Conservation (phyloP, 2,797 vertebrate genomes). For the Sorex maritimensis region DNA sequence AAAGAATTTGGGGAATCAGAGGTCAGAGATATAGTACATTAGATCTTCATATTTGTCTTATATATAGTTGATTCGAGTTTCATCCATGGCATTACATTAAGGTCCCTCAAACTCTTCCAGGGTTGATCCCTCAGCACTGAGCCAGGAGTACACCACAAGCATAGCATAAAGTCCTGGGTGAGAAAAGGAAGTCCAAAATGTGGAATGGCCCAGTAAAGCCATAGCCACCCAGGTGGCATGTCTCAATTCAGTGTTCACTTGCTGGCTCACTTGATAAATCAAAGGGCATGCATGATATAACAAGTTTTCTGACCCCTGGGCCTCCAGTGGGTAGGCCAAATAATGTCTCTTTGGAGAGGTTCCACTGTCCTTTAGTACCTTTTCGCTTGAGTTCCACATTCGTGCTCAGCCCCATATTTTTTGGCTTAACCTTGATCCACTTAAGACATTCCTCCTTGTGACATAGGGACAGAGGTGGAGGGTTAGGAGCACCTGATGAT, state of each 20-base stretch:
- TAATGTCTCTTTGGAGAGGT: not conserved
- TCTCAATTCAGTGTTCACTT: not conserved
- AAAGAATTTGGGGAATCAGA: constrained; percentile 22
- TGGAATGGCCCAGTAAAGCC: not conserved
- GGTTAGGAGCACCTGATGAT: too few relatives aligned
- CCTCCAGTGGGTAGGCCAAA: not conserved
- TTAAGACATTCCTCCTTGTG: not conserved
- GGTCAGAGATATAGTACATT: too few relatives aligned
- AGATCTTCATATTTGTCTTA: too few relatives aligned
- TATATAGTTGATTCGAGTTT: too few relatives aligned
- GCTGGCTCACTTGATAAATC: not conserved
- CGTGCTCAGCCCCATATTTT: not conserved
- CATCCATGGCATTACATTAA: too few relatives aligned
- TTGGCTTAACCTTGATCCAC: not conserved
- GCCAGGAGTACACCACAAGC: too few relatives aligned
- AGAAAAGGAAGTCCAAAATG: not conserved
- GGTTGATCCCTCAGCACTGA: too few relatives aligned
- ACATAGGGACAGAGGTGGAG: too few relatives aligned
- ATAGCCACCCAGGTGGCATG: not conserved
- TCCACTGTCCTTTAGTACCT: constrained; percentile 9
- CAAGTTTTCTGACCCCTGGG: not conserved
- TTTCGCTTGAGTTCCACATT: not conserved
- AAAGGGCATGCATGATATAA: not conserved
- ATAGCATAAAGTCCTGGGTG: constrained; percentile 33
- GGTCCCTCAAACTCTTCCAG: too few relatives aligned